Percentiles rank a stretch among this genome's conserved stretches.
Evolutionary conservation across 2,797 vertebrate species (phyloP).

Genomic region (Neosilurus mollespiculum): DNA sequence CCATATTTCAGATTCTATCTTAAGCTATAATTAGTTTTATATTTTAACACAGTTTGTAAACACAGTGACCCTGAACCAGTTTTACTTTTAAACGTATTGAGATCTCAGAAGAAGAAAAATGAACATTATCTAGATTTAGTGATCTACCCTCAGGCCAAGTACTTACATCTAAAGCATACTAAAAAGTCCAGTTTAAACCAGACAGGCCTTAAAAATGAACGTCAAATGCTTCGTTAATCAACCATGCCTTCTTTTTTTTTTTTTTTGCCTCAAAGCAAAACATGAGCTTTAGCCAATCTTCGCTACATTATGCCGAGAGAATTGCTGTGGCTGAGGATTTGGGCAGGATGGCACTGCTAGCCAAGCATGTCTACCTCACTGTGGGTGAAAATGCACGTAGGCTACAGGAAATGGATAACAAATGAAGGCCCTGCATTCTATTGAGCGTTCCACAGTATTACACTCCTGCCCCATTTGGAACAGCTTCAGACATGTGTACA

Average conservation of each 20-base stretch:
- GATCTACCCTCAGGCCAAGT: slow-evolving; percentile 20
- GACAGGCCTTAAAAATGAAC: slow-evolving; percentile 47
- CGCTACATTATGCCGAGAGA: neutral
- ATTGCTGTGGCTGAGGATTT: slow-evolving; percentile 3
- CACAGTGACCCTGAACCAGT: neutral
- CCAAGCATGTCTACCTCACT: neutral
- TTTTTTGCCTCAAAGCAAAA: slow-evolving; percentile 35
- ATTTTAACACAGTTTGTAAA: neutral
- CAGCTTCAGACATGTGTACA: neutral
- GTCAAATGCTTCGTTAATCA: slow-evolving; percentile 51
- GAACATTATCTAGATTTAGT: slow-evolving; percentile 19
- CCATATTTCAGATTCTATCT: neutral
- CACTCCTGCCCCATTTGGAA: neutral
- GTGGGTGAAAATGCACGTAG: neutral
- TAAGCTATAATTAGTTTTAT: neutral
- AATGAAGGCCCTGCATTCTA: neutral
- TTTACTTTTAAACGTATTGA: neutral
- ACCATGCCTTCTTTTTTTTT: slow-evolving; percentile 11
- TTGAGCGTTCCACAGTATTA: neutral
- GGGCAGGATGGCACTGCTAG: neutral
- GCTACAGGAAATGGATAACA: neutral
- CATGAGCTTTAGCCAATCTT: slow-evolving; percentile 36
- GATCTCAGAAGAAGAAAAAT: slow-evolving; percentile 28
- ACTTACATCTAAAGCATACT: slow-evolving; percentile 36
- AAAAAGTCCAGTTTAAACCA: slow-evolving; percentile 41